Percentiles rank a stretch among this genome's conserved stretches.
Evolutionary conservation across 2,888 invertebrate species (phyloP).

Genomic region (Odontomyia ornata): DNA sequence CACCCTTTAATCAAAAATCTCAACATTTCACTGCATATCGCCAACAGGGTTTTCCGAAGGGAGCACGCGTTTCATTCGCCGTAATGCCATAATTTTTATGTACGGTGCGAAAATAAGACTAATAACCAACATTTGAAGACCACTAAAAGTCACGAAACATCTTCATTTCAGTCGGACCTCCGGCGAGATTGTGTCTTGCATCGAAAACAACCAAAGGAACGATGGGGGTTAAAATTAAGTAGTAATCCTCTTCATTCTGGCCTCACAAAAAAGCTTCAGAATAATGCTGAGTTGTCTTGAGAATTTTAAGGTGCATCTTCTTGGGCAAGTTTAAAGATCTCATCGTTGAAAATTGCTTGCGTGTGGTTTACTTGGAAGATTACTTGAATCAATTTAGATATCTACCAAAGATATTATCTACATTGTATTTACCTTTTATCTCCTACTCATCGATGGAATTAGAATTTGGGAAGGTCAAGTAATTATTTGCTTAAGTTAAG

Average conservation of each 20-base stretch:
- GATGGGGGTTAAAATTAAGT: constrained; percentile 34
- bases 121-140: constrained; percentile 52
- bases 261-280: not conserved
- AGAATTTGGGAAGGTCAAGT: not conserved
- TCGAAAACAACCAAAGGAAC: constrained; percentile 14
- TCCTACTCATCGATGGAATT: constrained; percentile 16
- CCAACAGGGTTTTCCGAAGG: constrained; percentile 21
- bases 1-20: too few species aligned
- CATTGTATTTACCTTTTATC: constrained; percentile 14
- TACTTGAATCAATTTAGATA: constrained; percentile 31
- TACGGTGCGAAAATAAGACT: constrained; percentile 53
- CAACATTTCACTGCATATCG: too few species aligned
- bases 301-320: not conserved
- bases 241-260: not conserved
- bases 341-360: not conserved
- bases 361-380: constrained; percentile 35
- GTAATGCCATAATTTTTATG: constrained; percentile 43
- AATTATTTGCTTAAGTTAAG: too few species aligned
- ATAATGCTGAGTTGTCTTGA: not conserved
- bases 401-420: constrained; percentile 31
- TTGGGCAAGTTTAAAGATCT: not conserved
- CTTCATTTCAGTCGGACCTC: constrained; percentile 51
- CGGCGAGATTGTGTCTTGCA: constrained; percentile 45
- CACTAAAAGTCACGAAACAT: constrained; percentile 54
- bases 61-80: constrained; percentile 38